These are phyloP conservation scores for Nesometra sesokonis DNA, from an alignment of 35 echinoderm and acorn worm species.

Conservation along the genomic window DNA sequence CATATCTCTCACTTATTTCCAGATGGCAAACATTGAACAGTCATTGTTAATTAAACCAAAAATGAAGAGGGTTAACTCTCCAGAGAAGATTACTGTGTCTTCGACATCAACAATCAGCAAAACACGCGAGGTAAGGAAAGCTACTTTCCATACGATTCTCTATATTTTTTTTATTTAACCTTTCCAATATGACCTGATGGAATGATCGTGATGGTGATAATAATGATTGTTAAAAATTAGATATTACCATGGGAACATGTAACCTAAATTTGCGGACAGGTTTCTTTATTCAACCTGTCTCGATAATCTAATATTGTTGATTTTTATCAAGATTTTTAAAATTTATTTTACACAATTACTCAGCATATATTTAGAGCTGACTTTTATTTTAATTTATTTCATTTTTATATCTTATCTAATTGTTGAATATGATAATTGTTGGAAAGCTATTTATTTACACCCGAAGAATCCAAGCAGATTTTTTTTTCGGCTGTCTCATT, in stretches of 20 bases:
- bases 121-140: not conserved
- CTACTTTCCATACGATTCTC: not conserved
- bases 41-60: constrained; percentile 27
- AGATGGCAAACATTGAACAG: constrained; percentile 80
- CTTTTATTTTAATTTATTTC: no score
- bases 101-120: not conserved
- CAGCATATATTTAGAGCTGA: no score
- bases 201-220: no score
- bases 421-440: no score
- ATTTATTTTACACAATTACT: no score
- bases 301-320: not conserved
- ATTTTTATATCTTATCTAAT: no score
- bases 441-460: no score
- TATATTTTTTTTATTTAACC: not conserved
- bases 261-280: not conserved
- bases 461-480: no score
- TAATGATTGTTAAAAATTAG: not conserved
- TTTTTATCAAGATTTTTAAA: no score
- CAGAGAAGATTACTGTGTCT: not conserved
- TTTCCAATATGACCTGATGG: not conserved
- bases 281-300: not conserved
- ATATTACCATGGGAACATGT: not conserved
- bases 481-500: no score
- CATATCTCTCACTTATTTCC: not conserved
- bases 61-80: constrained; percentile 11